Base-by-base conservation (phyloP, 2,113 vertebrate genomes). In the Oceanodroma tethys region DNA sequence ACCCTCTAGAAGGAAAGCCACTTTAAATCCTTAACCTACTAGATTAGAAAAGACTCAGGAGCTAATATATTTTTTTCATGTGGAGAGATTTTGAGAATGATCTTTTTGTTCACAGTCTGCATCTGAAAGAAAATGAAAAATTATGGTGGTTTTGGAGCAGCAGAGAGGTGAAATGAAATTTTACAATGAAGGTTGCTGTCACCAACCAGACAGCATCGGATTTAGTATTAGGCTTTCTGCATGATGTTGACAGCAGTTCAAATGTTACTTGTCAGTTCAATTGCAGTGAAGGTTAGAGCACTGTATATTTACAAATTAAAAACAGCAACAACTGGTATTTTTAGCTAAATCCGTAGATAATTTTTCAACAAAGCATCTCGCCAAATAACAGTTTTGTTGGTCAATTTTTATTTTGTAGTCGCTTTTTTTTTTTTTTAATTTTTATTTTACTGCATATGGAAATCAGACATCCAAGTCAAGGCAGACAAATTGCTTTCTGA, bases 11-110 rank as follows among this genome's bases (percentile, higher is more conserved):
- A 56, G 10, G 34, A 72, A 58, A 80, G 3, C 0, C 38, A 40
- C 16, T 36, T 12, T 11, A 72, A 84, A 52, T 32, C 27, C 13
- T 30, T 65, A 50, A 52, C 8, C 47, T 59, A 8, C 8, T 27
- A 27, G 20, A 63, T 7, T 17, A 71, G 23, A 60, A 87, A 59
- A 90, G 8, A 16, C 16, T 60, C 15, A 11, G 50, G 25, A 86
- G 5, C 0, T 23, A 25, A 23, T 4, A 13, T 25, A 2, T 0
- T 45, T 86, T 62, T 34, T 55, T 53, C 34, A 14, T 2, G 3
- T 5, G 23, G 42, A 67, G 23, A 75, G 38, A 36, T 72, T 79
- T 53, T 68, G 25, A 91, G 58, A 72, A 32, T 0, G 0, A 22
- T 3, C 4, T 6, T 82, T 72, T 66, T 2, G 0, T 60, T 85